A percentile compares a stretch with the other conserved stretches of the same genome.
phyloP scores from a whole-genome alignment of 2,888 invertebrate species.

The Dastarcus helophoroides region DNA sequence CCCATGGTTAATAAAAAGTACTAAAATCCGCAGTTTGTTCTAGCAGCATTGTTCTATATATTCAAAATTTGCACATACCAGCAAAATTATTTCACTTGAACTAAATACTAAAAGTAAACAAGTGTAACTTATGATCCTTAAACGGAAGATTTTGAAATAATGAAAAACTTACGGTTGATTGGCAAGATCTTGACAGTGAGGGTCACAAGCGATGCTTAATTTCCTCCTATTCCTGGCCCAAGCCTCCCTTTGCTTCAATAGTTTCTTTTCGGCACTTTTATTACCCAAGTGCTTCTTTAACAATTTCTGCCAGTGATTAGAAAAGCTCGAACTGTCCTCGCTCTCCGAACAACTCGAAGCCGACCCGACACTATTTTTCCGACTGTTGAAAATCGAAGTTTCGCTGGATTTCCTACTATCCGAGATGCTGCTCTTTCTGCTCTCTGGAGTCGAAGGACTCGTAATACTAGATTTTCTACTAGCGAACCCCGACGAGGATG shows the following conservation, averaged over 20 bases:
- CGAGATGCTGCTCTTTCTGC: conserved; percentile 27
- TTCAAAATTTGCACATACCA: too few species aligned
- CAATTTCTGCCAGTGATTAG: conserved; percentile 31
- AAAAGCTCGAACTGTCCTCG: conserved; percentile 25
- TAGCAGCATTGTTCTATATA: too few species aligned
- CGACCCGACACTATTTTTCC: conserved; percentile 35
- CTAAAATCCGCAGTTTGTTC: too few species aligned
- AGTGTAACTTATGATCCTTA: too few species aligned
- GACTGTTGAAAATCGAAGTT: conserved; percentile 24
- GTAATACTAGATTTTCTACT: conserved; percentile 31
- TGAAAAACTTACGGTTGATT: conserved; percentile 27
- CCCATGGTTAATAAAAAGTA: too few species aligned
- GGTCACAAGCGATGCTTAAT: conserved; percentile 25
- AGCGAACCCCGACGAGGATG: conserved; percentile 27
- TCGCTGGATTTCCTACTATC: conserved; percentile 20
- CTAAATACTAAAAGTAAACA: too few species aligned
- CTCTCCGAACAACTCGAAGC: conserved; percentile 36
- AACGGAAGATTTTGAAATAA: conserved; percentile 7
- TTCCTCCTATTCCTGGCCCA: conserved; percentile 36
- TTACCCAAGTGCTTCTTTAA: conserved; percentile 29
- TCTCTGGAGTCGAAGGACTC: conserved; percentile 27
- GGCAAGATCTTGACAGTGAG: conserved; percentile 4
- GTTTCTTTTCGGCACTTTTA: conserved; percentile 32
- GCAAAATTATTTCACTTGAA: too few species aligned
- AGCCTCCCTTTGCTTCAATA: conserved; percentile 36